phyloP scores from a whole-genome alignment of 2,888 invertebrate genomes.

The Acanthococcus lagerstroemiae region DNA sequence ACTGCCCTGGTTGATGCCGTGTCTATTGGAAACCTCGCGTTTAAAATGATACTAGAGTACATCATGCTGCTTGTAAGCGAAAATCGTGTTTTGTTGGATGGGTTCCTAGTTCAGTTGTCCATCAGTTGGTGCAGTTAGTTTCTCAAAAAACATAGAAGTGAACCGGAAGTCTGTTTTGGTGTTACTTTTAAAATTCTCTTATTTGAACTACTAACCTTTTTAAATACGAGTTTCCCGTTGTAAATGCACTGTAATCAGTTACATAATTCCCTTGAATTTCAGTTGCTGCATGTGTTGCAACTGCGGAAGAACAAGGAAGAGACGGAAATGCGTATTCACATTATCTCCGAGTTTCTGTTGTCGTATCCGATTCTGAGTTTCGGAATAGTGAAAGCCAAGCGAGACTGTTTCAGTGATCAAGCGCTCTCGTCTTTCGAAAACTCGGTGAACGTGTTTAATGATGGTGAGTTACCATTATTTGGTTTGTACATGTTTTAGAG shows the following conservation, averaged over 20 bases:
- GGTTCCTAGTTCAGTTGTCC: no score
- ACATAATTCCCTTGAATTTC: not conserved
- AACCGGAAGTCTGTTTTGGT: no score
- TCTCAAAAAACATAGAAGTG: no score
- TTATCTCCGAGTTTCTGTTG: conserved; percentile 74
- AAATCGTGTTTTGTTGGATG: no score
- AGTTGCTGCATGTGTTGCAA: conserved; percentile 10
- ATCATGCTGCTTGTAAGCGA: no score
- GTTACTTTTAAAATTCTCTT: no score
- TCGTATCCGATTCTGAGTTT: conserved; percentile 82
- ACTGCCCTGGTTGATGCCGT: no score
- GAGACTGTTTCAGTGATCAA: conserved; percentile 33
- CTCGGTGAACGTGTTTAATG: not conserved
- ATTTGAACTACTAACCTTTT: no score
- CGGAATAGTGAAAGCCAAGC: conserved; percentile 70
- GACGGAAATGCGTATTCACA: conserved; percentile 50
- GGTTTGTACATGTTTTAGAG: not conserved
- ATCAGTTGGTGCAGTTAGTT: no score
- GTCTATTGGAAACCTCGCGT: no score
- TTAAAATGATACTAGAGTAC: no score
- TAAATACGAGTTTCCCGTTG: not conserved
- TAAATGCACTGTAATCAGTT: not conserved
- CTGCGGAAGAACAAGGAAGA: conserved; percentile 10
- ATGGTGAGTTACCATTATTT: conserved; percentile 2
- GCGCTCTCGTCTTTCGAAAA: not conserved